Evolutionary conservation across 2,888 invertebrate genomes (phyloP), one percentile per base, ranked within the genome.

Genomic region (Abscondita cerata): DNA sequence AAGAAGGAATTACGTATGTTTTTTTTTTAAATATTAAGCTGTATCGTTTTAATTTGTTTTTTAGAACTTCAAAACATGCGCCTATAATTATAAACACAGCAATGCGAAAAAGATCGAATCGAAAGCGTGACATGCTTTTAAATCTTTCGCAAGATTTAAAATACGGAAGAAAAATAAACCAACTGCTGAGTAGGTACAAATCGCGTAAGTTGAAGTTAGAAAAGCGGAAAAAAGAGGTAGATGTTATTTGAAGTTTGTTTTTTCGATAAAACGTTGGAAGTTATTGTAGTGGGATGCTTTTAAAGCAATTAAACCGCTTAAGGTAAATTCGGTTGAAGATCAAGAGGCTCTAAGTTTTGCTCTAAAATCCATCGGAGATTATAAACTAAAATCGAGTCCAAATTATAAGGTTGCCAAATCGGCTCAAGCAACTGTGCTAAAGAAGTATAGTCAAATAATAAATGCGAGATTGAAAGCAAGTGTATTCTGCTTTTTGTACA

Each of bases 331-430:
- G 68, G 88, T 89, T 0, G 89, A 88, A 0, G 93, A 93, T 64
- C 86, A 87, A 48, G 83, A 82, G 11, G 86, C 87, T 1, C 83
- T 94, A 41, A 84, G 85, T 52, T 84, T 87, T 62, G 93, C 93
- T 0, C 85, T 87, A 73, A 83, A 83, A 6, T 86, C 88, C 9
- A 88, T 94, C 69, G 95, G 95, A 1, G 92, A 94, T 77, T 90
- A 88, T 67, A 87, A 92, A 72, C 80, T 95, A 5, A 95, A 95
- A 81, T 87, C 87, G 0, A 86, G 87, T 15, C 77, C 83, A 0
- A 86, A 87, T 58, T 91, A 87, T 70, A 85, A 86, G 57, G 84
- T 86, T 0, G 81, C 83, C 0, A 62, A 62, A 0, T 81, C 86
- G 8, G 80, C 84, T 50, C 81, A 80, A 2, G 83, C 84, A 63